Evolutionary conservation across 2,888 invertebrate species (phyloP), one percentile per base, ranked within the genome.

Genomic region (Cinara cedri): DNA sequence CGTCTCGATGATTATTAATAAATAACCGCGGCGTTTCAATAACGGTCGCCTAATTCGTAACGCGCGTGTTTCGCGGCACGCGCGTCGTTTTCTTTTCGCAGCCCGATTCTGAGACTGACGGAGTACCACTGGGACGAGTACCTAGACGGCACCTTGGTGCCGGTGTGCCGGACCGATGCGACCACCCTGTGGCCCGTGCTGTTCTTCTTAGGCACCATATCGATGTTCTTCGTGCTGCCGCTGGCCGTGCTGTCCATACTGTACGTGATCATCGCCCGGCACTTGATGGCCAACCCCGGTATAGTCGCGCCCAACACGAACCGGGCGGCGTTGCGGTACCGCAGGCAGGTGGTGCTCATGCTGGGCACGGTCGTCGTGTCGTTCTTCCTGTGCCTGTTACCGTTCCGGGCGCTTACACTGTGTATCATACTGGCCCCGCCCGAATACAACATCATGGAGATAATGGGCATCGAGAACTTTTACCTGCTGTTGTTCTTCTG

Each of bases 331-430:
- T 81, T 84, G 9, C 83, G 84, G 63, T 84, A 84, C 74, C 83
- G 84, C 55, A 81, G 83, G 26, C 83, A 83, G 80, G 82, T 81
- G n/a, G 94, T 96, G 57, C 87, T 94, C 74, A 96, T 96, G 96
- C 87, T 96, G 49, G 94, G 93, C 10, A 93, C 95, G 0, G 96
- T 96, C 0, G 95, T 96, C 0, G 85, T 95, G 44, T 93, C 94
- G 71, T 97, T 97, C 87, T 97, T 97, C 86, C 87, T 96, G 74
- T 96, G 96, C 85, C 88, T 97, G 62, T 87, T 97, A 81, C 97
- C 97, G 0, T 95, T 96, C 86, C 90, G 95, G 82, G 93, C 95
- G 2, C 88, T 97, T 63, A 95, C 93, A 0, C 87, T 97, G 65
- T 96, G 94, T 93, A 91, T 95, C 81, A 92, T 96, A 81, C 81